These are phyloP conservation scores for Podilymbus podiceps DNA, from an alignment of 2,113 vertebrate genomes.

Conservation along the genomic window DNA sequence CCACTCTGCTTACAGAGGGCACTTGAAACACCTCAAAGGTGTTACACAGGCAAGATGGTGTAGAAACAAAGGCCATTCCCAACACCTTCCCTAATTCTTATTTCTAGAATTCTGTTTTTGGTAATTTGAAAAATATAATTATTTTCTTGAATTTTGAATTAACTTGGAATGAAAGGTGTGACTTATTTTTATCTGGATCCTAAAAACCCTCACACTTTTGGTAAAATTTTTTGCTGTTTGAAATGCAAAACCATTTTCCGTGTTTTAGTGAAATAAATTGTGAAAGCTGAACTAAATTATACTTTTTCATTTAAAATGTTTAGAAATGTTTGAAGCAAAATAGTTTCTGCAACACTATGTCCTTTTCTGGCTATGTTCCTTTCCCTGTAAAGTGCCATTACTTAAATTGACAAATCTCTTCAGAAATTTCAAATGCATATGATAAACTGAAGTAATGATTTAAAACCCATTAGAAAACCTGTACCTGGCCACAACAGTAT, in stretches of 20 bases:
- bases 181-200: not conserved
- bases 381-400: not conserved
- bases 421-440: not conserved
- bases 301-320: not conserved
- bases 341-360: not conserved
- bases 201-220: not conserved
- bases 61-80: not conserved
- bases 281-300: not conserved
- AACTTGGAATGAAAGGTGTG: not conserved
- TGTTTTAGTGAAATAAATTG: not conserved
- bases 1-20: not conserved
- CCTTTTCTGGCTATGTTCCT: not conserved
- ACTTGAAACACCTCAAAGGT: not conserved
- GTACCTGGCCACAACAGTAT: not conserved
- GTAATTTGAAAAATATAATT: not conserved
- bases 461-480: not conserved
- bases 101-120: not conserved
- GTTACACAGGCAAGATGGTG: not conserved
- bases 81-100: not conserved
- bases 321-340: not conserved
- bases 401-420: not conserved
- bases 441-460: not conserved
- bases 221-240: not conserved
- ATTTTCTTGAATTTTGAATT: not conserved
- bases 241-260: not conserved